phyloP scores from a whole-genome alignment of 2,888 invertebrate genomes.

The Tubulanus polymorphus region DNA sequence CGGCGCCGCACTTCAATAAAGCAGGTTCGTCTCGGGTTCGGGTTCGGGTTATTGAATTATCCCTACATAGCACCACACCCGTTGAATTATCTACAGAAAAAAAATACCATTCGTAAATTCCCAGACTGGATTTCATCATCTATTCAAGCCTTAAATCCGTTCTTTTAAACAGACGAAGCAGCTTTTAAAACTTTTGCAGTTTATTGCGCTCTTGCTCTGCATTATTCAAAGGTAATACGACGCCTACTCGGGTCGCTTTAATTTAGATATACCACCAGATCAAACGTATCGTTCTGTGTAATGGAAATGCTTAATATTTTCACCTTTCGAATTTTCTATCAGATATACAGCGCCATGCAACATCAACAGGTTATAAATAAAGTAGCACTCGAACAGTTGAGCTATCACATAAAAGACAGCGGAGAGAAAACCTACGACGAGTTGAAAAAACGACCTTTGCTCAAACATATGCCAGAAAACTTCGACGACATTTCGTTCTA shows the following conservation, averaged over 20 bases:
- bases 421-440: conserved; percentile 21
- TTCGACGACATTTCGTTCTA: conserved; percentile 24
- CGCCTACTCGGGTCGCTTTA: no score
- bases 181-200: conserved; percentile 36
- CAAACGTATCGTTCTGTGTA: neutral
- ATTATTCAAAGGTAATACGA: conserved; percentile 28
- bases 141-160: neutral
- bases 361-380: conserved; percentile 26
- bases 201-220: conserved; percentile 37
- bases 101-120: neutral
- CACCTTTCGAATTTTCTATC: neutral
- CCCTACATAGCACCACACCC: neutral
- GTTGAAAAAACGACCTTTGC: conserved; percentile 17
- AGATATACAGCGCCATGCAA: conserved; percentile 22
- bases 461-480: conserved; percentile 23
- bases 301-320: neutral
- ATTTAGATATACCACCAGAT: neutral
- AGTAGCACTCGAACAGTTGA: conserved; percentile 36
- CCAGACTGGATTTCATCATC: neutral
- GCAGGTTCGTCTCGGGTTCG: conserved; percentile 13
- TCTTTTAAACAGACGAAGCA: conserved; percentile 23
- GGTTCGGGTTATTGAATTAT: neutral
- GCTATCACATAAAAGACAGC: conserved; percentile 27
- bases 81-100: neutral
- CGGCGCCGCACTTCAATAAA: conserved; percentile 29